Percentiles rank a stretch among this genome's conserved stretches.
phyloP scores from a whole-genome alignment of 37 sponge, comb jelly and placozoan species.

The Haliclona indistincta region DNA sequence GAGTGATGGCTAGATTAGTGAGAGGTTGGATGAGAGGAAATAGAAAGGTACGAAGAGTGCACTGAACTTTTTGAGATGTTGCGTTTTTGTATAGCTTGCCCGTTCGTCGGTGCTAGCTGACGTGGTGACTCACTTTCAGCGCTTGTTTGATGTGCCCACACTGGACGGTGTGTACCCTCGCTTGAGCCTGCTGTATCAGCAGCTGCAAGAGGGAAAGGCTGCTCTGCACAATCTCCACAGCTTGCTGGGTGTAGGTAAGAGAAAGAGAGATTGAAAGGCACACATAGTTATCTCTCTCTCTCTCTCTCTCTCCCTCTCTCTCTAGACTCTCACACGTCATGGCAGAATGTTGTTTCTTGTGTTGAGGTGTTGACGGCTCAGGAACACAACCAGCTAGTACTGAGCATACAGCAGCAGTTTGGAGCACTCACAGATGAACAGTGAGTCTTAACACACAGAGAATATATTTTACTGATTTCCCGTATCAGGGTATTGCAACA shows the following conservation, averaged over 20 bases:
- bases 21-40: no score
- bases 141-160: slow-evolving; percentile 50
- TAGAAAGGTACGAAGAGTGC: no score
- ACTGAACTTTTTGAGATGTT: no score
- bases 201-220: slow-evolving; percentile 14
- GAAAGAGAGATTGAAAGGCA: neutral
- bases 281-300: neutral
- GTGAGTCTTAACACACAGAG: neutral
- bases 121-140: slow-evolving; percentile 66
- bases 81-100: no score
- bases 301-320: neutral
- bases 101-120: slow-evolving; percentile 10
- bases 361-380: neutral
- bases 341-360: neutral
- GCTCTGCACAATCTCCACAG: slow-evolving; percentile 7
- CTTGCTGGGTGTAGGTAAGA: slow-evolving; percentile 15
- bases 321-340: neutral
- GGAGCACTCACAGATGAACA: slow-evolving; percentile 1
- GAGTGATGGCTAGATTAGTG: no score
- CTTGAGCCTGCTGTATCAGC: slow-evolving; percentile 43
- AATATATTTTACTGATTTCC: neutral
- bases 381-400: neutral
- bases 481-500: slow-evolving; percentile 26
- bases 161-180: slow-evolving; percentile 47
- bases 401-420: slow-evolving; percentile 5